Evolutionary conservation across 2,888 invertebrate species (phyloP), one percentile per base, ranked within the genome.

Genomic region (Synanthedon tipuliformis): DNA sequence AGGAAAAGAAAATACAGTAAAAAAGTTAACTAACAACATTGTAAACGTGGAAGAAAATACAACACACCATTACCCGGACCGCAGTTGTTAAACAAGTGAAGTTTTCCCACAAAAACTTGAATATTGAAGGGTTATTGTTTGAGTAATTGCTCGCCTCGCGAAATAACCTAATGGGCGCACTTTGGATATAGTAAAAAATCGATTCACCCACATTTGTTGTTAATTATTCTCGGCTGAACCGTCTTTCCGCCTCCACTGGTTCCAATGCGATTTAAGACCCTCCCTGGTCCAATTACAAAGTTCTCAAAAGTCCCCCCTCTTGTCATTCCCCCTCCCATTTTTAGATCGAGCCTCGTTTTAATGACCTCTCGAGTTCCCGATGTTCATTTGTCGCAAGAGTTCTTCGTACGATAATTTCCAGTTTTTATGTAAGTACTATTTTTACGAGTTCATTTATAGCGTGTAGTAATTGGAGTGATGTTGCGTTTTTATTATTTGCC

Each of bases 191-290:
- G 62, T 63, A 69, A 45, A 78, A 80, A 81, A 84, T 85, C 86
- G 84, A 86, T 86, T 83, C 77, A 78, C 83, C 83, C 86, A 86
- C 83, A 87, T 87, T 86, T 86, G 86, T 85, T 84, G 85, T 86
- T 86, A 86, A 87, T 87, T 86, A 87, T 84, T 75, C 78, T 76
- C 81, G 81, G 81, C 79, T 80, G 78, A 81, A 79, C 80, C 81
- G 84, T 78, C 84, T 81, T 87, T 87, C 83, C 87, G 86, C 86
- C 75, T 82, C 76, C 75, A 73, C 81, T 77, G 78, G 68, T 75
- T 74, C 78, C 81, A 87, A 87, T 86, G 74, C 81, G 85, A 85
- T 87, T 85, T 81, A 71, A 83, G 80, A 75, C 82, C 82, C 86
- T 82, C 85, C 85, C 85, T 77, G 82, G 81, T 85, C 86, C 86